These are phyloP conservation scores for Cricetomys ansorgei DNA, from an alignment of 2,113 vertebrate species.

Conservation along the genomic window DNA sequence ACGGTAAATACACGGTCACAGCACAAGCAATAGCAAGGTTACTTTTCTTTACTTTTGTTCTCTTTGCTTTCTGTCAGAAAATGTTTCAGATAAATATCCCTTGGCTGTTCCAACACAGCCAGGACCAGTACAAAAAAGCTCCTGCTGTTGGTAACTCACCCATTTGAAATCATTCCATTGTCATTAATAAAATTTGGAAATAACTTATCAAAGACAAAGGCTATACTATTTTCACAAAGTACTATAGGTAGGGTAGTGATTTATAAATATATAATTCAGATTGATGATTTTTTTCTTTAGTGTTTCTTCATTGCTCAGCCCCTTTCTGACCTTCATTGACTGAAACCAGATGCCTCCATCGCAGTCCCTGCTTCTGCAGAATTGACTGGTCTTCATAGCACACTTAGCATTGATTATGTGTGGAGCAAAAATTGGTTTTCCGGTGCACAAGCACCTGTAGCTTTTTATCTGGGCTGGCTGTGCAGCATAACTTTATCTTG, in stretches of 20 bases:
- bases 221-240: neutral
- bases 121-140: neutral
- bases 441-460: slow-evolving; percentile 55
- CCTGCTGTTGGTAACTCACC: neutral
- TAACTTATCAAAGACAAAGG: neutral
- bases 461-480: slow-evolving; percentile 50
- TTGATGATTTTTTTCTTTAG: slow-evolving; percentile 88
- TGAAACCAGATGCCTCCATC: slow-evolving; percentile 83
- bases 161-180: slow-evolving; percentile 33
- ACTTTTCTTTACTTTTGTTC: neutral
- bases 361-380: slow-evolving; percentile 83
- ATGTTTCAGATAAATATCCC: neutral
- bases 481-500: slow-evolving; percentile 47
- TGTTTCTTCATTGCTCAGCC: slow-evolving; percentile 83
- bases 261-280: slow-evolving; percentile 96
- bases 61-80: slow-evolving; percentile 13
- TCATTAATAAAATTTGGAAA: slow-evolving; percentile 64
- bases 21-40: slow-evolving; percentile 27
- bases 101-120: neutral
- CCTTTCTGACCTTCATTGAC: slow-evolving; percentile 89
- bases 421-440: slow-evolving; percentile 78
- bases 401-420: slow-evolving; percentile 79
- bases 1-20: slow-evolving; percentile 44
- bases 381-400: slow-evolving; percentile 76
- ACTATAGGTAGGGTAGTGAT: slow-evolving; percentile 83